These are phyloP conservation scores for Merluccius polli DNA, from an alignment of 2,797 vertebrate species.

Conservation along the genomic window DNA sequence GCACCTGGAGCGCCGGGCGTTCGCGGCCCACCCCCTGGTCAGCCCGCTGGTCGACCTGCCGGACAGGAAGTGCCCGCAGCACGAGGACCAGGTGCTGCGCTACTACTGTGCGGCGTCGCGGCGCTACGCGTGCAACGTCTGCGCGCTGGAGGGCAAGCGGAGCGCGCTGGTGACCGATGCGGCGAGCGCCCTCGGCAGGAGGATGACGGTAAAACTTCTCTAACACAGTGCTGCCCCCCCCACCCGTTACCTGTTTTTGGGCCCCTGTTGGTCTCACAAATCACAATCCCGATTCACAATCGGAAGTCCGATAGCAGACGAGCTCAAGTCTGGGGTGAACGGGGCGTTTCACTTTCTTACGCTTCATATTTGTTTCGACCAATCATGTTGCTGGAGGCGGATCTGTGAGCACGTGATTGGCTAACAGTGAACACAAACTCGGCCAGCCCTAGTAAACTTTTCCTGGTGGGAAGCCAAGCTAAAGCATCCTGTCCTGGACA, in stretches of 20 bases:
- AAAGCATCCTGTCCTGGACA: too few species aligned
- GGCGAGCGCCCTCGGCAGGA: conserved; percentile 36
- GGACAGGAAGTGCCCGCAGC: conserved; percentile 54
- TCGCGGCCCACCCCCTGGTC: conserved; percentile 58
- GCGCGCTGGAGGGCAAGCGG: conserved; percentile 48
- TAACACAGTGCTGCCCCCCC: conserved; percentile 15
- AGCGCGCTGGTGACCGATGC: conserved; percentile 23
- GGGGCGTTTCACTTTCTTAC: too few species aligned
- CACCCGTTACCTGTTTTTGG: not conserved
- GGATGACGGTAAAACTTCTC: conserved; percentile 50
- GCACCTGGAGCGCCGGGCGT: conserved; percentile 53
- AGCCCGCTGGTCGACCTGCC: conserved; percentile 44
- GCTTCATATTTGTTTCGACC: too few species aligned
- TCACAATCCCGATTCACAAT: not conserved
- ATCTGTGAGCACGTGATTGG: too few species aligned
- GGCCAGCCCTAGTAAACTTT: too few species aligned
- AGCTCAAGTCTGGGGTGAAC: too few species aligned
- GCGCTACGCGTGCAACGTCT: conserved; percentile 61
- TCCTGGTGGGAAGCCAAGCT: too few species aligned
- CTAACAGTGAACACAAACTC: too few species aligned
- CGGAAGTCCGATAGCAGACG: not conserved
- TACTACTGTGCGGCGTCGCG: conserved; percentile 57
- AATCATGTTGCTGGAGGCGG: too few species aligned
- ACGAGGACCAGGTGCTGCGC: conserved; percentile 53
- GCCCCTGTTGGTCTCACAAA: not conserved